phyloP scores from a whole-genome alignment of 1,140 invertebrate species.

The Saxidomus purpurata region DNA sequence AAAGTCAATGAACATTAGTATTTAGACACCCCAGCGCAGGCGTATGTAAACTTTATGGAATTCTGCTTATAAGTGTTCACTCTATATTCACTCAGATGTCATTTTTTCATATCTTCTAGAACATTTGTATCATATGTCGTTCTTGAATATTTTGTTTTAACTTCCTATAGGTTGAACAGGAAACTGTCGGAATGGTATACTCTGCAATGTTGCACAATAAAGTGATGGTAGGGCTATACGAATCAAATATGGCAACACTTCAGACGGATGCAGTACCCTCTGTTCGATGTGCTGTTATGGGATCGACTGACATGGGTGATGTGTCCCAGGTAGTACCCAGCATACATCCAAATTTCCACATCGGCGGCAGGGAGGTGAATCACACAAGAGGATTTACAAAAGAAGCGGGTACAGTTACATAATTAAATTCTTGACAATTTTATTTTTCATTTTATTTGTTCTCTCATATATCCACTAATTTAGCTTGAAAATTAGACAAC shows the following conservation, averaged over 20 bases:
- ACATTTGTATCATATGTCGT: no score
- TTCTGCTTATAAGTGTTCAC: no score
- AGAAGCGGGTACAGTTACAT: conserved; percentile 72
- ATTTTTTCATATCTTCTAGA: no score
- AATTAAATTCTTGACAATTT: no score
- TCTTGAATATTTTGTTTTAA: no score
- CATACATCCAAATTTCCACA: conserved; percentile 84
- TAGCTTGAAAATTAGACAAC: no score
- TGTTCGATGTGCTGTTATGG: neutral
- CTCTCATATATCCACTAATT: no score
- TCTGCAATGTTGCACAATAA: neutral
- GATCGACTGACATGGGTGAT: conserved; percentile 84
- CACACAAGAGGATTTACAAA: conserved; percentile 82
- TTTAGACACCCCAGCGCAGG: no score
- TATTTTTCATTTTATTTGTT: no score
- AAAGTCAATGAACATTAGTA: no score
- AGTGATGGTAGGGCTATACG: neutral
- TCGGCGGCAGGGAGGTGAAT: conserved; percentile 77
- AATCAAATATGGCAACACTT: neutral
- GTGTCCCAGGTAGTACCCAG: conserved; percentile 84
- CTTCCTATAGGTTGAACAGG: neutral
- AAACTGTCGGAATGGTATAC: neutral
- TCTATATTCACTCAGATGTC: no score
- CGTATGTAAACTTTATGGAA: no score
- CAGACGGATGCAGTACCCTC: neutral